Evolutionary conservation across 2,797 vertebrate species (phyloP).

Genomic region (Girardinus metallicus): DNA sequence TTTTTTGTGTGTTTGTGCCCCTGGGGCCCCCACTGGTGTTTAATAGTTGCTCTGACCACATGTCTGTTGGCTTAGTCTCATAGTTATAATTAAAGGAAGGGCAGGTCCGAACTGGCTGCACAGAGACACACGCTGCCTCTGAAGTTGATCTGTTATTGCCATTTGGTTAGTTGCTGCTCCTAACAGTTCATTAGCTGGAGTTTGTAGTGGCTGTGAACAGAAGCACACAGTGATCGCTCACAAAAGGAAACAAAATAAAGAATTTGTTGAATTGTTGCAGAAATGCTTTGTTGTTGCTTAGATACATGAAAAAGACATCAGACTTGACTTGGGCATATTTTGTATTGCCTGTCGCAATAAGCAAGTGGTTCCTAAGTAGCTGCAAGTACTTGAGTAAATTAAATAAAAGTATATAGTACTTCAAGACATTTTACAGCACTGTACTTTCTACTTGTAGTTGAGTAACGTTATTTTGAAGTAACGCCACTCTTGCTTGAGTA

Average conservation of each 20-base stretch:
- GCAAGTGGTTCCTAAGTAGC: too few species aligned
- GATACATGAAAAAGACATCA: not conserved
- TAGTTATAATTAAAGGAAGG: slow-evolving; percentile 85
- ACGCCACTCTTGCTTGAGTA: not conserved
- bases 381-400: not conserved
- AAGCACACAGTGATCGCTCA: slow-evolving; percentile 23
- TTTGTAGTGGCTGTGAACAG: slow-evolving; percentile 32
- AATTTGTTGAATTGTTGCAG: slow-evolving; percentile 3
- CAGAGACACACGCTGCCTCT: slow-evolving; percentile 35
- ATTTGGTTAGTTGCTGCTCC: slow-evolving; percentile 49
- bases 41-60: slow-evolving; percentile 85
- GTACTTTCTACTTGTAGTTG: not conserved
- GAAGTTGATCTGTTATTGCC: slow-evolving; percentile 68
- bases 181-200: slow-evolving; percentile 53
- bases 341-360: too few species aligned
- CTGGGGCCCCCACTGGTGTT: slow-evolving; percentile 57
- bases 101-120: slow-evolving; percentile 84
- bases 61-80: slow-evolving; percentile 79
- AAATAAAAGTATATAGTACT: not conserved
- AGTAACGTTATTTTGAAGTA: not conserved
- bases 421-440: not conserved
- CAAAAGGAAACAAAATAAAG: slow-evolving; percentile 9
- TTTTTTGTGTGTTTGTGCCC: slow-evolving; percentile 24
- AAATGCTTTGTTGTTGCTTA: not conserved
- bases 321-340: not conserved